phyloP scores from a whole-genome alignment of 2,888 invertebrate species.

The Cosmia pyralina region DNA sequence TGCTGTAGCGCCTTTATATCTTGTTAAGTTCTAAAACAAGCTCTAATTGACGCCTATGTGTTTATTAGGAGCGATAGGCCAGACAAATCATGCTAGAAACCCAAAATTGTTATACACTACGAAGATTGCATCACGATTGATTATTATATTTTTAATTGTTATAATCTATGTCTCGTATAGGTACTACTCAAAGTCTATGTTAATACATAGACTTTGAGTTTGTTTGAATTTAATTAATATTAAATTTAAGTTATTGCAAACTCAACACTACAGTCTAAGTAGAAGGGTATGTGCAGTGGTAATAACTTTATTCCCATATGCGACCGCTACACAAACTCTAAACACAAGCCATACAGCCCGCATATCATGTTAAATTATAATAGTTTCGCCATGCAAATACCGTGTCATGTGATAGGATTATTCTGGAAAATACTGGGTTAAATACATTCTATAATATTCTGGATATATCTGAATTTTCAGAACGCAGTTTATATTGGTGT shows the following conservation, averaged over 20 bases:
- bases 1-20: no score
- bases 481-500: not conserved
- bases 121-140: slow-evolving; percentile 5
- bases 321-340: slow-evolving; percentile 24
- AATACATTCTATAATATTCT: not conserved
- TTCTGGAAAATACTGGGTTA: slow-evolving; percentile 11
- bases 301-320: slow-evolving; percentile 24
- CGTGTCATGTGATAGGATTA: slow-evolving; percentile 13
- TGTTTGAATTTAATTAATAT: not conserved
- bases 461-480: not conserved
- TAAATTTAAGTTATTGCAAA: not conserved
- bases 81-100: not conserved
- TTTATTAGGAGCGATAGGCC: not conserved
- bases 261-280: not conserved
- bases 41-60: no score
- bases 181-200: not conserved
- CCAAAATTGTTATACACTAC: slow-evolving; percentile 1
- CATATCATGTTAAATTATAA: slow-evolving; percentile 41
- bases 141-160: slow-evolving; percentile 1
- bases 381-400: slow-evolving; percentile 36
- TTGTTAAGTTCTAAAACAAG: no score
- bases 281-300: slow-evolving; percentile 13
- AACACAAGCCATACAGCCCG: slow-evolving; percentile 13
- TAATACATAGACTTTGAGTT: no score
- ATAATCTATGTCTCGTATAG: not conserved